These are phyloP conservation scores for Hippocampus comes DNA, from an alignment of 2,113 vertebrate genomes.

Conservation along the genomic window DNA sequence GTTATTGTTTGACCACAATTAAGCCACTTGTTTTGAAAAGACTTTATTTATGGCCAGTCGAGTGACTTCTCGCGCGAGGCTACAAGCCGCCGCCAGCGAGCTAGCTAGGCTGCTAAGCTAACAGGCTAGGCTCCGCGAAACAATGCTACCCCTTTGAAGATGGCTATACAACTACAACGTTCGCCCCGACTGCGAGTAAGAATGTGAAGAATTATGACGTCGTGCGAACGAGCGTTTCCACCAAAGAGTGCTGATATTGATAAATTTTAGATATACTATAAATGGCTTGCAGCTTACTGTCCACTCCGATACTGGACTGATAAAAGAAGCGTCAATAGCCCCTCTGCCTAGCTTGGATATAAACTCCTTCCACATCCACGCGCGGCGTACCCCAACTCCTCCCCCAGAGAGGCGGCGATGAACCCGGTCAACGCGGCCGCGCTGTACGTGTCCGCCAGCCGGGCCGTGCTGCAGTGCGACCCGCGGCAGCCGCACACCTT, in stretches of 20 bases:
- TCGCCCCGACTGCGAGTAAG: neutral
- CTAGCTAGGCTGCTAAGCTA: neutral
- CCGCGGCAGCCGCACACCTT: slow-evolving; percentile 85
- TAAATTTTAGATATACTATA: neutral
- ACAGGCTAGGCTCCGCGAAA: neutral
- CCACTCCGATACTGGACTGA: slow-evolving; percentile 20
- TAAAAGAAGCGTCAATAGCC: neutral
- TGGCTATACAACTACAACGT: neutral
- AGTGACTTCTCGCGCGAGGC: neutral
- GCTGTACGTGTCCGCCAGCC: slow-evolving; percentile 94
- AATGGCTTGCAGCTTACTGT: slow-evolving; percentile 26
- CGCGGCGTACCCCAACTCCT: neutral
- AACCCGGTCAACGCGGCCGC: slow-evolving; percentile 92
- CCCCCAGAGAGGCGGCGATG: slow-evolving; percentile 76
- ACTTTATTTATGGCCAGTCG: neutral
- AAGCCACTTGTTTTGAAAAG: neutral
- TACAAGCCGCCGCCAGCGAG: neutral
- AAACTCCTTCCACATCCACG: neutral
- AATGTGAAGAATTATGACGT: slow-evolving; percentile 19
- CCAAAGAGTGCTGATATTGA: neutral
- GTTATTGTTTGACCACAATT: neutral
- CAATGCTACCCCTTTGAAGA: neutral
- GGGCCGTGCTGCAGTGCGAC: slow-evolving; percentile 94
- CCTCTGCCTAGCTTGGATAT: slow-evolving; percentile 15
- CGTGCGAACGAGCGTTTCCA: neutral